A percentile compares a stretch with the other conserved stretches of the same genome.
Conservation (phyloP, 2,797 vertebrate species). For the Pelodytes ibericus region DNA sequence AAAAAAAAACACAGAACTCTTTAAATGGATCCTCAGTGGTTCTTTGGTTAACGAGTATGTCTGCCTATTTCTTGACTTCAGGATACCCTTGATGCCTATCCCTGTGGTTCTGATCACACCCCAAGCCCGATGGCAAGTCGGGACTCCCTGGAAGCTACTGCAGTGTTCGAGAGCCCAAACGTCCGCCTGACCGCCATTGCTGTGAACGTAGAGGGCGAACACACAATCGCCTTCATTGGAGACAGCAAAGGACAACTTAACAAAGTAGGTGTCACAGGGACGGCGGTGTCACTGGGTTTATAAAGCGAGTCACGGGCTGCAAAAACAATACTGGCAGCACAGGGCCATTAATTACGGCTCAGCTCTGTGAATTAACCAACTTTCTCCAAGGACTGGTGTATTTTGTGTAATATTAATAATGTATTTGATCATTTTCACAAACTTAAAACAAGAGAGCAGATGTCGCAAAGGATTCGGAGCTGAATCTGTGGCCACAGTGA, state of each 20-base stretch:
- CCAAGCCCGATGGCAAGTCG: constrained; percentile 96
- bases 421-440: too few relatives aligned
- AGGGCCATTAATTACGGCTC: background rate
- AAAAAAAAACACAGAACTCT: too few relatives aligned
- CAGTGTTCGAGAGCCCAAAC: constrained; percentile 83
- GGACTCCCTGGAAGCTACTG: constrained; percentile 78
- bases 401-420: background rate
- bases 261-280: constrained; percentile 75
- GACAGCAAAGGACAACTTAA: constrained; percentile 90
- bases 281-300: background rate
- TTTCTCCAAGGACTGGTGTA: background rate
- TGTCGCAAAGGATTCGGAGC: too few relatives aligned
- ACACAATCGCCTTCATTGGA: constrained; percentile 91
- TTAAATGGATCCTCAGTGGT: background rate
- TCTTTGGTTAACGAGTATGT: background rate
- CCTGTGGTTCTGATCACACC: constrained; percentile 96
- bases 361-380: background rate
- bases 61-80: constrained; percentile 58
- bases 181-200: constrained; percentile 90
- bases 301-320: background rate
- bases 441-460: too few relatives aligned
- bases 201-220: constrained; percentile 81
- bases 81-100: constrained; percentile 93
- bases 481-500: too few relatives aligned
- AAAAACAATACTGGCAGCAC: background rate